Percentiles rank a stretch among this genome's conserved stretches.
Conservation (phyloP, 2,113 vertebrate genomes). For the Thinocorus orbignyianus region DNA sequence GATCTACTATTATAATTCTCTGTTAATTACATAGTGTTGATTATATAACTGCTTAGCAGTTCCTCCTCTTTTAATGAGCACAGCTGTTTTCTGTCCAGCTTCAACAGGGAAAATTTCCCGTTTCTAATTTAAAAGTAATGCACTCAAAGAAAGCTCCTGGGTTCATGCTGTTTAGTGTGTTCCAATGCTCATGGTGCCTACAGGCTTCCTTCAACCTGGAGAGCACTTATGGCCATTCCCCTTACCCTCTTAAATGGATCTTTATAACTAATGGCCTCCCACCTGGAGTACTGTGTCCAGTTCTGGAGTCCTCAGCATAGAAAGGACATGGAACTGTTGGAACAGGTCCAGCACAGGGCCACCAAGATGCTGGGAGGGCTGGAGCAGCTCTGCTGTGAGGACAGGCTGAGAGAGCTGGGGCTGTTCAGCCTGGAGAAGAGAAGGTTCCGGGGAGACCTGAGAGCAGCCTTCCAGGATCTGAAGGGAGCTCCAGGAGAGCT, state of each 20-base stretch:
- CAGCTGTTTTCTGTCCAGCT: conserved; percentile 73
- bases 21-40: conserved; percentile 68
- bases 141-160: conserved; percentile 46
- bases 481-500: no score
- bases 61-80: conserved; percentile 70
- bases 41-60: conserved; percentile 64
- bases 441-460: no score
- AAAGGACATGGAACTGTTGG: no score
- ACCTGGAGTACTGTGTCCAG: no score
- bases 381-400: no score
- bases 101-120: conserved; percentile 57
- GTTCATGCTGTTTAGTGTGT: background rate
- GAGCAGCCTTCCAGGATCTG: no score
- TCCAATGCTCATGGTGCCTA: conserved; percentile 2
- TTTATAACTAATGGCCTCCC: conserved; percentile 29
- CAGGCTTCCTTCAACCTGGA: background rate
- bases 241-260: background rate
- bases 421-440: no score
- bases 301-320: no score
- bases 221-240: background rate
- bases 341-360: no score
- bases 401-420: no score
- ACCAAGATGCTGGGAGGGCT: no score
- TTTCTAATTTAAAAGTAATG: conserved; percentile 67
- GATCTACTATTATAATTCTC: conserved; percentile 47